A percentile compares a stretch with the other conserved stretches of the same genome.
phyloP scores from a whole-genome alignment of 1,140 invertebrate species.

The Apis dorsata region DNA sequence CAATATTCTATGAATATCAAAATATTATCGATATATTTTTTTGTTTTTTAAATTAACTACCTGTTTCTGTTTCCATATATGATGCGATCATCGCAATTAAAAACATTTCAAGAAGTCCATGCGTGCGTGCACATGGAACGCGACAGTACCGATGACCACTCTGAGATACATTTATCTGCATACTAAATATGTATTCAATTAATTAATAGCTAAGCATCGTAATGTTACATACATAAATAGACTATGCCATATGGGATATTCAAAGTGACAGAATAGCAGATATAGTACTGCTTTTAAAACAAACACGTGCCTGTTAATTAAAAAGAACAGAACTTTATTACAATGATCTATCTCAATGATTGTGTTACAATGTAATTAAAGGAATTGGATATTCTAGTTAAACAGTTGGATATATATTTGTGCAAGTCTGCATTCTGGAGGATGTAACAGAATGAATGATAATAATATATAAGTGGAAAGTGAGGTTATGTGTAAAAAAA shows the following conservation, averaged over 20 bases:
- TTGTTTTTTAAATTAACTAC: conserved; percentile 50
- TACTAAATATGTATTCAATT: conserved; percentile 56
- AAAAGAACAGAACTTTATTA: background rate
- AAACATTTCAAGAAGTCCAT: conserved; percentile 31
- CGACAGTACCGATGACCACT: conserved; percentile 5
- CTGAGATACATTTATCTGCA: conserved; percentile 60
- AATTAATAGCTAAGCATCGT: conserved; percentile 64
- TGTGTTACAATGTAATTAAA: conserved; percentile 12
- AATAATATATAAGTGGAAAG: too few relatives aligned
- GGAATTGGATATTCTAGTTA: background rate
- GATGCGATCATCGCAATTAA: conserved; percentile 36
- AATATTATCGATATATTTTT: background rate
- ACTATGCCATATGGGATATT: conserved; percentile 51
- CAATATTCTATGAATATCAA: background rate
- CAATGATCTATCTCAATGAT: background rate
- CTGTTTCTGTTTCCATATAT: conserved; percentile 39
- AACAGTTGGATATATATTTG: background rate
- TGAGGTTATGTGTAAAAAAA: too few relatives aligned
- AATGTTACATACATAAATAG: conserved; percentile 58
- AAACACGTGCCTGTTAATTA: conserved; percentile 26
- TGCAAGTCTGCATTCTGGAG: background rate
- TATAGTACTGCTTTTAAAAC: conserved; percentile 23
- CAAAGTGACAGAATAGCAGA: conserved; percentile 19
- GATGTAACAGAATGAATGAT: background rate
- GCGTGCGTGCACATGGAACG: conserved; percentile 34